phyloP scores from a whole-genome alignment of 1,140 invertebrate species.

The Hylyphantes graminicola region DNA sequence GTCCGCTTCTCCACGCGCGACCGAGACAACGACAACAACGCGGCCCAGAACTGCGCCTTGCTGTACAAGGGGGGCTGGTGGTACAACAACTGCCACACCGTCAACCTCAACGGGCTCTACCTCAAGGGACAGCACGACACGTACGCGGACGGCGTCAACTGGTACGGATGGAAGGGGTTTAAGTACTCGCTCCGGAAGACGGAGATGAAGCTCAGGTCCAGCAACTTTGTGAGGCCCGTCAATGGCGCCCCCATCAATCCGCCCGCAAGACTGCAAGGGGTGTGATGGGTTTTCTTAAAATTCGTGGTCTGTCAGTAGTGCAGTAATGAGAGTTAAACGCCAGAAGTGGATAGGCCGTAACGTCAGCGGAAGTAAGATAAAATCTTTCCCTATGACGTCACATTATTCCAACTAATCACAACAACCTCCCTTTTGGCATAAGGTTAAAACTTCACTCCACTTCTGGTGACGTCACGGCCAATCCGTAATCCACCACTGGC shows the following conservation, averaged over 20 bases:
- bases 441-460: no score
- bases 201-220: constrained; percentile 81
- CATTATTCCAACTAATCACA: no score
- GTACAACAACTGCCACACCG: constrained; percentile 85
- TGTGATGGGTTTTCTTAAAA: no score
- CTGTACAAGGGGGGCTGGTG: constrained; percentile 71
- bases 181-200: constrained; percentile 74
- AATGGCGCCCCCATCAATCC: not conserved
- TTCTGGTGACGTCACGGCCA: no score
- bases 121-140: constrained; percentile 77
- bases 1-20: constrained; percentile 80
- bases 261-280: not conserved
- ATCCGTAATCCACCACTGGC: no score
- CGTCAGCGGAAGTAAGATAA: no score
- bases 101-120: constrained; percentile 92
- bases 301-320: no score
- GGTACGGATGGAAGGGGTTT: constrained; percentile 85
- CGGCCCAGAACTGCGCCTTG: constrained; percentile 77
- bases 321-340: no score
- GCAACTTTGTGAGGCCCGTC: constrained; percentile 4
- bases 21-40: constrained; percentile 77
- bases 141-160: constrained; percentile 68
- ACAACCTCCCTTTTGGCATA: no score
- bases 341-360: no score
- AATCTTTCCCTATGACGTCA: no score